Evolutionary conservation across 2,797 vertebrate species (phyloP).

Genomic region (Enteromius viviparus): DNA sequence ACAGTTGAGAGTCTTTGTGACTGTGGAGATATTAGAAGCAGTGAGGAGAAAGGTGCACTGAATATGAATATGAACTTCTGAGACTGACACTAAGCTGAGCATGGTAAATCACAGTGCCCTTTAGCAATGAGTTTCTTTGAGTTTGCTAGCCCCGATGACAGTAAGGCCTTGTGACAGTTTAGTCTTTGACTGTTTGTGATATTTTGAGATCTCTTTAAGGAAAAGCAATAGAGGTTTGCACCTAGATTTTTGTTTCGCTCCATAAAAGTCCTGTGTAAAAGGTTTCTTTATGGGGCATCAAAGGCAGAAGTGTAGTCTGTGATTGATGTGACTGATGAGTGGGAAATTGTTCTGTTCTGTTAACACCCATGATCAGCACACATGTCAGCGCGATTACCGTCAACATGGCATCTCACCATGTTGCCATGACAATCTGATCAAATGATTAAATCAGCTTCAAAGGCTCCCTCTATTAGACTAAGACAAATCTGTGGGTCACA

Average conservation of each 20-base stretch:
- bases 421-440: conserved; percentile 56
- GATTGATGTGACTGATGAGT: conserved; percentile 53
- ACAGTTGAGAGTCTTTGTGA: conserved; percentile 30
- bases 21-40: conserved; percentile 32
- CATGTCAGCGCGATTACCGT: conserved; percentile 51
- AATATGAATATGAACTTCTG: conserved; percentile 33
- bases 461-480: conserved; percentile 33
- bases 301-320: conserved; percentile 25
- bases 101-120: conserved; percentile 21
- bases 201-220: conserved; percentile 21
- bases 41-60: conserved; percentile 28
- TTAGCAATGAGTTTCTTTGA: not conserved
- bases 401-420: conserved; percentile 50
- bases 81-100: conserved; percentile 12
- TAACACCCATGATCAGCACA: conserved; percentile 34
- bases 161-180: conserved; percentile 11
- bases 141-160: not conserved
- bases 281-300: conserved; percentile 46
- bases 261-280: conserved; percentile 24
- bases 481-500: conserved; percentile 24
- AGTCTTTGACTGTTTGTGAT: not conserved
- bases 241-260: conserved; percentile 2
- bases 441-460: conserved; percentile 50
- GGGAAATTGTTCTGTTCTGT: conserved; percentile 59
- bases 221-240: conserved; percentile 7